Evolutionary conservation across 1,140 invertebrate species (phyloP), one percentile per base, ranked within the genome.

Genomic region (Helicoverpa armigera): DNA sequence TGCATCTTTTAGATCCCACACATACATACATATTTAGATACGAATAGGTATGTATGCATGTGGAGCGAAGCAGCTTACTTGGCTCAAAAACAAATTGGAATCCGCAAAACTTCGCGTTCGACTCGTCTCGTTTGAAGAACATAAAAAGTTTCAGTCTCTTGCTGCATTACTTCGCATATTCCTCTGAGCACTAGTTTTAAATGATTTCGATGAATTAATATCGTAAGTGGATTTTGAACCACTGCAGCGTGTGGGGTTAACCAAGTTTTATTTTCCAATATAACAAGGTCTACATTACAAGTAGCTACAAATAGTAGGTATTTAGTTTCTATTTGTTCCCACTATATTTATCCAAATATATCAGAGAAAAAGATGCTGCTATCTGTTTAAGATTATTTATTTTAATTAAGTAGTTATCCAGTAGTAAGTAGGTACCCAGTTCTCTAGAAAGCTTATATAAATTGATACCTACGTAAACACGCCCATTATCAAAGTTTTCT

Each of bases 1-100:
- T 51, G 48, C 43, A 43, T 18, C 48, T 43, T 43, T 43, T 43
- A 43, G 35, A 43, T 7, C 31, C 31, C 4, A 2, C 35, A 35
- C 35, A 35, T 7, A 9, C 23, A 23, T 23, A 23, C 23, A 23
- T 23, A 23, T 23, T 0, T 23, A 23, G 23, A 13, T 69, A 11
- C 16, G 10, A 0, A 16, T 5, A 12, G 13, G 7, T 51, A 58
- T 11, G 56, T 58, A 58, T 31, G 23, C 53, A 54, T 48, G 29
- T 65, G 5, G 29, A 65, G 63, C n/a, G 11, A 16, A 65, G n/a
- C 58, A 43, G 35, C 63, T 65, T 65, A 65, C 31, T 65, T 65
- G 63, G 63, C 63, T 65, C 63, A 65, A 65, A 65, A 65, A 48
- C 14, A 65, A 65, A 65, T 65, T 43, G 35, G 43, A 65, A 65